These are phyloP conservation scores for Drosophila phalerata DNA, from an alignment of 2,888 invertebrate genomes.

Conservation along the genomic window DNA sequence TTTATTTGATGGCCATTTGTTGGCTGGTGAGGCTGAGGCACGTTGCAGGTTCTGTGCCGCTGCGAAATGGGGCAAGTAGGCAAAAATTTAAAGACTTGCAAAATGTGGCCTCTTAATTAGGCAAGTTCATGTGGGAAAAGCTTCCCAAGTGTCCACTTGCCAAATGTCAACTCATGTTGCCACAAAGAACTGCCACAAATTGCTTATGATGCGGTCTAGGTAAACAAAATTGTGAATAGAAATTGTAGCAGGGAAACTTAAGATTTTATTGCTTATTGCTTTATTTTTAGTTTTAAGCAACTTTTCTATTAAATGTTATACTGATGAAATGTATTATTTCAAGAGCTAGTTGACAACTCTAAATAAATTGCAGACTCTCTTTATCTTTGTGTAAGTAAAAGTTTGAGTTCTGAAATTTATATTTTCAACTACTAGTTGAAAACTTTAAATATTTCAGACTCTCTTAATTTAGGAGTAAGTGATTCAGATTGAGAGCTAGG, in stretches of 20 bases:
- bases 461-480: too few species aligned
- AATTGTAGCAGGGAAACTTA: neutral
- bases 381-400: too few species aligned
- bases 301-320: too few species aligned
- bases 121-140: slow-evolving; percentile 64
- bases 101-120: slow-evolving; percentile 58
- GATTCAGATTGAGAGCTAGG: too few species aligned
- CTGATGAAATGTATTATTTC: too few species aligned
- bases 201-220: neutral
- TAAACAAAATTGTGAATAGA: neutral
- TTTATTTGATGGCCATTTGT: slow-evolving; percentile 73
- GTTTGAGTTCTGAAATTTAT: too few species aligned
- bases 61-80: slow-evolving; percentile 57
- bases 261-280: neutral
- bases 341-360: too few species aligned
- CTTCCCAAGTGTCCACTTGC: slow-evolving; percentile 12
- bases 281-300: neutral
- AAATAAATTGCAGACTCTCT: too few species aligned
- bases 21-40: slow-evolving; percentile 39
- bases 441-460: too few species aligned
- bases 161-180: neutral
- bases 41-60: slow-evolving; percentile 49
- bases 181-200: slow-evolving; percentile 13
- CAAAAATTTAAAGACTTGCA: slow-evolving; percentile 30
- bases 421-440: too few species aligned